A percentile compares a stretch with the other conserved stretches of the same genome.
Evolutionary conservation across 2,888 invertebrate species (phyloP).

Genomic region (Volucella bombylans): DNA sequence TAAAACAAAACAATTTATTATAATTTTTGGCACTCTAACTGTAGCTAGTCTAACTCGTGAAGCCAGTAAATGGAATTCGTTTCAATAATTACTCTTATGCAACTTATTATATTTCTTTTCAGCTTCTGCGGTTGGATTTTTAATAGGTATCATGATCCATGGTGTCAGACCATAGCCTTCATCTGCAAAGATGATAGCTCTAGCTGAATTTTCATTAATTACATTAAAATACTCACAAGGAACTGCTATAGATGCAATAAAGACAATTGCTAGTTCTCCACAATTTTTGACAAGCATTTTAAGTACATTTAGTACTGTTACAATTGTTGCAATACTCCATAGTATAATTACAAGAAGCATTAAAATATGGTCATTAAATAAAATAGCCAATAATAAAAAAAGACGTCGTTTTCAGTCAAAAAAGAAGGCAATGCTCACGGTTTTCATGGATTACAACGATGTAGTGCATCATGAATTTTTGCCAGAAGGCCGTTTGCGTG

Average conservation of each 20-base stretch:
- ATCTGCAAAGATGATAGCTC: slow-evolving; percentile 23
- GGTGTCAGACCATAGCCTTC: slow-evolving; percentile 20
- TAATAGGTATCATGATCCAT: slow-evolving; percentile 10
- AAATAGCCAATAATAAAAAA: background rate
- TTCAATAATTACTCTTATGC: slow-evolving; percentile 36
- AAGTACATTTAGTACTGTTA: background rate
- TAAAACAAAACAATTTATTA: no score
- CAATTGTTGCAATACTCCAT: background rate
- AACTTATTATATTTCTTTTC: slow-evolving; percentile 31
- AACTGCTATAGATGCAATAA: background rate
- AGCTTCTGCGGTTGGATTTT: slow-evolving; percentile 11
- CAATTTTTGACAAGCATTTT: background rate
- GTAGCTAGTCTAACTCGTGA: slow-evolving; percentile 19
- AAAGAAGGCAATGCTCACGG: no score
- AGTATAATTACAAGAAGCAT: background rate
- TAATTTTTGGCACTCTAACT: slow-evolving; percentile 14
- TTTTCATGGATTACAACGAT: no score
- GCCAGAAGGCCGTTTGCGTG: no score
- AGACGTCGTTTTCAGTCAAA: no score
- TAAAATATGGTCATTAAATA: background rate
- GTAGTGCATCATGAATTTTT: no score
- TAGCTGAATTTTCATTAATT: background rate
- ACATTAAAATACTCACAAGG: background rate
- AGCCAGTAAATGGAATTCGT: slow-evolving; percentile 30
- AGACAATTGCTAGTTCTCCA: background rate